A percentile compares a stretch with the other conserved stretches of the same genome.
Conservation (phyloP, 2,113 vertebrate species). For the Callionymus lyra region DNA sequence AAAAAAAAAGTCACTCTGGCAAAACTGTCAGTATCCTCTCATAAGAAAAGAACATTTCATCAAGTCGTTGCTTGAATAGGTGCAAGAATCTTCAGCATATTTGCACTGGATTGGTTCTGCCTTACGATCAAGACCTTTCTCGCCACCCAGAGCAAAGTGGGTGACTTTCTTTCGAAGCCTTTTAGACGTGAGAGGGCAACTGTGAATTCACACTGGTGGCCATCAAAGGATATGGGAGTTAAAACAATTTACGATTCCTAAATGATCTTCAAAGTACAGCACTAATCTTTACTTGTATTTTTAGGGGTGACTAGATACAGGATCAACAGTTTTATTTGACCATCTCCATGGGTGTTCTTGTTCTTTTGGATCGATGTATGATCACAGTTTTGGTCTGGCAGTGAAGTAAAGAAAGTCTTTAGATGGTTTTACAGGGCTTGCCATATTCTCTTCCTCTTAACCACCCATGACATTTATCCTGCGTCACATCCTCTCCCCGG, state of each 20-base stretch:
- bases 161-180: constrained; percentile 19
- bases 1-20: too few relatives aligned
- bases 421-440: constrained; percentile 15
- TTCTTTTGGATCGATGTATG: constrained; percentile 28
- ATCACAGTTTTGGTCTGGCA: constrained; percentile 16
- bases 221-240: constrained; percentile 40
- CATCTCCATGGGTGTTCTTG: too few relatives aligned
- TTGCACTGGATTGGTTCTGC: too few relatives aligned
- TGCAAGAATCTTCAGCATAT: too few relatives aligned
- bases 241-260: too few relatives aligned
- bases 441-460: constrained; percentile 29
- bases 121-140: constrained; percentile 32
- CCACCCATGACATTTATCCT: constrained; percentile 25
- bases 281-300: too few relatives aligned
- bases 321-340: too few relatives aligned
- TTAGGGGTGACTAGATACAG: too few relatives aligned
- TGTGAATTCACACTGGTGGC: constrained; percentile 47
- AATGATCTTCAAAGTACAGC: too few relatives aligned
- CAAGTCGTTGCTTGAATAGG: too few relatives aligned
- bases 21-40: too few relatives aligned
- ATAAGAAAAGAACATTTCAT: too few relatives aligned
- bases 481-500: constrained; percentile 31
- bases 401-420: constrained; percentile 4
- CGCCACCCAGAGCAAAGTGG: constrained; percentile 39
- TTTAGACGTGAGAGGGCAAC: constrained; percentile 22